Evolutionary conservation across 2,797 vertebrate genomes (phyloP), one percentile per base, ranked within the genome.

Genomic region (Syncerus caffer): DNA sequence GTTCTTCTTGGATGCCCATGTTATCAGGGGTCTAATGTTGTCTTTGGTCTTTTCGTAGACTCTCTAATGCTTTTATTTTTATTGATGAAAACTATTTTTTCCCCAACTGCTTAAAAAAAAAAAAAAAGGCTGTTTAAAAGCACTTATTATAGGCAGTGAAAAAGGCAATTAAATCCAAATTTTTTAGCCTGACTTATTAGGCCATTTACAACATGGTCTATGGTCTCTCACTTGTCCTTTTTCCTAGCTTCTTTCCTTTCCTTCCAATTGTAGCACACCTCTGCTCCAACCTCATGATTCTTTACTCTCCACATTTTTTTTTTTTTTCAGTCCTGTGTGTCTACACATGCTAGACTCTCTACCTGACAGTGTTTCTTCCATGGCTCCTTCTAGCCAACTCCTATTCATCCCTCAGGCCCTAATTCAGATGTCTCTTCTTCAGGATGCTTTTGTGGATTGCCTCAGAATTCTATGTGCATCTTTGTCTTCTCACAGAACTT

Each of bases 401-500:
- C 45, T 57, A 64, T 13, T 76, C 80, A 57, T 80, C 31, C 4
- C 31, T 51, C 34, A 88, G 10, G 10, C 19, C 78, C 31, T 88
- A 57, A 88, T 53, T 91, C 57, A 80, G 45, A 79, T 8, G 19
- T 34, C 11, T 67, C 27, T 19, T 92, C 82, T 93, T 87, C 85
- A 96, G 25, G 62, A n/a, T 92, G n/a, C 17, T 83, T 86, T 93
- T 47, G 57, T 79, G 21, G 38, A 85, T 83, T 29, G 89, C 55
- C 31, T 38, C 19, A 96, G 50, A 96, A 64, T 6, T 84, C 50
- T 57, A 5, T 85, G 31, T 84, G 90, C 25, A 84, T 51, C 47
- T 97, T 42, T 82, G 31, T 88, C 84, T 91, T 93, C 38, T 93
- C 50, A 94, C 1, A 94, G 47, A 90, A 98, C n/a, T 95, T 67